Evolutionary conservation across 2,113 vertebrate species (phyloP).

Genomic region (Anser cygnoides): DNA sequence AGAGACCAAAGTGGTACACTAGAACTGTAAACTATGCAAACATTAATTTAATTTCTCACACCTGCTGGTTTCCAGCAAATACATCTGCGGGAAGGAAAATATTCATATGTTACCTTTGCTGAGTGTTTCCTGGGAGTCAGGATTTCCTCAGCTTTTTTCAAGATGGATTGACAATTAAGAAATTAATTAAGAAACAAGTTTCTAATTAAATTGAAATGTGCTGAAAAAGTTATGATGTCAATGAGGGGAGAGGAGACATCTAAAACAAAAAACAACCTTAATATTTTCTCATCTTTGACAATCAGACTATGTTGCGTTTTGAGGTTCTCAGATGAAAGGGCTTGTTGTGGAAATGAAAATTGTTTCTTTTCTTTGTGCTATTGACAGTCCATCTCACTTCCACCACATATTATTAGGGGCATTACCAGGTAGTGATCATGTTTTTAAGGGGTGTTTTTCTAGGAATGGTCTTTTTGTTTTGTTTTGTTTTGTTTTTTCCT

Average conservation of each 20-base stretch:
- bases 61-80: constrained; percentile 37
- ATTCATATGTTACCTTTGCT: neutral
- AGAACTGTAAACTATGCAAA: neutral
- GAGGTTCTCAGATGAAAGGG: neutral
- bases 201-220: neutral
- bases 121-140: neutral
- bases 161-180: neutral
- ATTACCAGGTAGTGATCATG: neutral
- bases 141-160: neutral
- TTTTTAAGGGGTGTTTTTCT: neutral
- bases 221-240: neutral
- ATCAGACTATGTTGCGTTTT: neutral
- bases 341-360: neutral
- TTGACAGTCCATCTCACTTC: neutral
- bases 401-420: neutral
- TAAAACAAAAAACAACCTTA: neutral
- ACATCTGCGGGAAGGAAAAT: constrained; percentile 8
- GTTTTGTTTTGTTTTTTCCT: neutral
- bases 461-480: neutral
- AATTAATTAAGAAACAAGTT: neutral
- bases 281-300: neutral
- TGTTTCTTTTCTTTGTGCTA: neutral
- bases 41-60: constrained; percentile 36
- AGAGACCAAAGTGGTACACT: neutral
- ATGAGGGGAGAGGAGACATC: neutral